phyloP scores from a whole-genome alignment of 2,113 vertebrate species.

The Lepus europaeus region DNA sequence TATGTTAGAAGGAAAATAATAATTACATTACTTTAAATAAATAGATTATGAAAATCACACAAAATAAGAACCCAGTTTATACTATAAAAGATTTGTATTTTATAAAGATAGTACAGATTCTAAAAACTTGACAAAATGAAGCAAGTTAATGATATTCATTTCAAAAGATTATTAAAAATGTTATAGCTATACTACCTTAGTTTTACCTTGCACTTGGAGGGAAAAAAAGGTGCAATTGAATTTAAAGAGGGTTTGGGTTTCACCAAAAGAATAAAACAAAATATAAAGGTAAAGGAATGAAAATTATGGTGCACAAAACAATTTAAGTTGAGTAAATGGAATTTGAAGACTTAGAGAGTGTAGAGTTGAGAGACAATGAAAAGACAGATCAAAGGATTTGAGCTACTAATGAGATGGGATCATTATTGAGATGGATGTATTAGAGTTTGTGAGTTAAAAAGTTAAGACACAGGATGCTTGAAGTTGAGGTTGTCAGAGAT shows the following conservation, averaged over 20 bases:
- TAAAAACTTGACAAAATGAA: constrained; percentile 28
- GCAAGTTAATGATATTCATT: background rate
- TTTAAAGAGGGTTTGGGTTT: background rate
- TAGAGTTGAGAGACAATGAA: background rate
- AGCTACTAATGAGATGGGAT: background rate
- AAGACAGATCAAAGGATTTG: background rate
- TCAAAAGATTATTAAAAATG: constrained; percentile 16
- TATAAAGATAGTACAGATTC: background rate
- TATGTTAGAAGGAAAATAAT: background rate
- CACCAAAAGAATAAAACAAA: background rate
- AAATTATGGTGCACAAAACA: background rate
- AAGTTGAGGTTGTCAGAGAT: background rate
- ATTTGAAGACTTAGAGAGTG: background rate
- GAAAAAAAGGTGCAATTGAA: background rate
- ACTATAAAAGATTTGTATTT: background rate
- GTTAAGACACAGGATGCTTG: background rate
- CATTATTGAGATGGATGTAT: background rate
- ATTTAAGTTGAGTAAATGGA: background rate
- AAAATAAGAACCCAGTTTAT: background rate
- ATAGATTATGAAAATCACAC: background rate
- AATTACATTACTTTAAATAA: background rate
- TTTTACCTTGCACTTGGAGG: background rate
- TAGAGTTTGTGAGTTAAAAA: background rate
- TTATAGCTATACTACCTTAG: background rate
- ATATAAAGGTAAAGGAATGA: background rate